phyloP scores from a whole-genome alignment of 2,888 invertebrate genomes.

The Anoplius nigerrimus region DNA sequence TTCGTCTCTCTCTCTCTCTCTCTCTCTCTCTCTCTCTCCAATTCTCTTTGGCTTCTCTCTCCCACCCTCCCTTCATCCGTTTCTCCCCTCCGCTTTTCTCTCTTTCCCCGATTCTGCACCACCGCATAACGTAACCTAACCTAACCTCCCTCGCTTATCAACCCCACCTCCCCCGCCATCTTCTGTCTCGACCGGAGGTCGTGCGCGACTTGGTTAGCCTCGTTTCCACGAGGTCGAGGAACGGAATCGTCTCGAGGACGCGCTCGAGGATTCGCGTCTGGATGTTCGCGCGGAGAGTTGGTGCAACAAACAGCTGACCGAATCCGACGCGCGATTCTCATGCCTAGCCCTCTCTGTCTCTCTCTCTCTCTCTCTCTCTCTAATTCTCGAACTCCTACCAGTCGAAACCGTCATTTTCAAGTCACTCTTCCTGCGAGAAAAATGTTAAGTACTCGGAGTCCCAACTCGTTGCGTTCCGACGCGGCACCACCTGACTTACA shows the following conservation, averaged over 20 bases:
- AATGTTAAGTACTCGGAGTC: too few species aligned
- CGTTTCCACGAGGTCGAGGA: slow-evolving; percentile 58
- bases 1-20: background rate
- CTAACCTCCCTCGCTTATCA: slow-evolving; percentile 15
- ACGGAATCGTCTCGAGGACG: slow-evolving; percentile 56
- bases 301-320: slow-evolving; percentile 13
- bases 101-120: slow-evolving; percentile 1
- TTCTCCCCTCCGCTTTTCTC: background rate
- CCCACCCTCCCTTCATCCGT: background rate
- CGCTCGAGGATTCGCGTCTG: slow-evolving; percentile 43
- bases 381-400: too few species aligned
- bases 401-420: too few species aligned
- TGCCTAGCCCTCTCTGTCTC: background rate
- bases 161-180: slow-evolving; percentile 49
- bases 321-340: background rate
- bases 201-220: slow-evolving; percentile 50
- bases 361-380: too few species aligned
- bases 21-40: background rate
- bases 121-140: background rate
- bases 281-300: slow-evolving; percentile 20
- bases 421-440: too few species aligned
- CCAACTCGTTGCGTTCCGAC: too few species aligned
- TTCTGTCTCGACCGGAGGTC: slow-evolving; percentile 39
- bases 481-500: too few species aligned
- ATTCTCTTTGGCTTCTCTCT: slow-evolving; percentile 14